These are phyloP conservation scores for Anoplopoma fimbria DNA, from an alignment of 2,113 vertebrate genomes.

Conservation along the genomic window DNA sequence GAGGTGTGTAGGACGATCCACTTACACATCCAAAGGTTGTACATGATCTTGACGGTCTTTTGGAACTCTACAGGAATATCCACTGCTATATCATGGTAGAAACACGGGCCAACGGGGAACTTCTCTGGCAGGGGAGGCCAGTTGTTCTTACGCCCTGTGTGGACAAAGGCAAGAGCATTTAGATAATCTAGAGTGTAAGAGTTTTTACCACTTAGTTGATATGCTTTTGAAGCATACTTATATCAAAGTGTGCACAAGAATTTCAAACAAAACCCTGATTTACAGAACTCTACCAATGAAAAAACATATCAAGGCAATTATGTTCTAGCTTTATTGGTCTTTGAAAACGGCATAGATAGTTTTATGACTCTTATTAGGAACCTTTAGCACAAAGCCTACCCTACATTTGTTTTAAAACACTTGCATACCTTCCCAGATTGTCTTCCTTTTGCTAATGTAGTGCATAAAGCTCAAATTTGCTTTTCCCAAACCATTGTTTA, in stretches of 20 bases:
- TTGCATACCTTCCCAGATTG: neutral
- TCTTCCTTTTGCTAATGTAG: no score
- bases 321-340: neutral
- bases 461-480: no score
- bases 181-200: neutral
- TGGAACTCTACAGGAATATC: constrained; percentile 98
- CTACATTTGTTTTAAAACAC: neutral
- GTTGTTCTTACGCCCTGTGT: constrained; percentile 95
- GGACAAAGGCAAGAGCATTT: constrained; percentile 16
- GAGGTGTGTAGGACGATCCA: constrained; percentile 41
- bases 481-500: no score
- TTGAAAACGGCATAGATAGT: neutral
- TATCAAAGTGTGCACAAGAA: neutral
- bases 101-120: constrained; percentile 96
- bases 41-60: constrained; percentile 99
- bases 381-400: neutral
- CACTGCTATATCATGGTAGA: constrained; percentile 97
- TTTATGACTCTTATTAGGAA: neutral
- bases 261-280: neutral
- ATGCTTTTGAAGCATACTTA: neutral
- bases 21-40: constrained; percentile 99
- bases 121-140: constrained; percentile 96
- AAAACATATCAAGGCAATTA: neutral
- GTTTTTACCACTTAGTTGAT: neutral
- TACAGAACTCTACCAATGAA: neutral